A percentile compares a stretch with the other conserved stretches of the same genome.
Conservation (phyloP, 2,888 invertebrate species). For the Slavum lentiscoides region DNA sequence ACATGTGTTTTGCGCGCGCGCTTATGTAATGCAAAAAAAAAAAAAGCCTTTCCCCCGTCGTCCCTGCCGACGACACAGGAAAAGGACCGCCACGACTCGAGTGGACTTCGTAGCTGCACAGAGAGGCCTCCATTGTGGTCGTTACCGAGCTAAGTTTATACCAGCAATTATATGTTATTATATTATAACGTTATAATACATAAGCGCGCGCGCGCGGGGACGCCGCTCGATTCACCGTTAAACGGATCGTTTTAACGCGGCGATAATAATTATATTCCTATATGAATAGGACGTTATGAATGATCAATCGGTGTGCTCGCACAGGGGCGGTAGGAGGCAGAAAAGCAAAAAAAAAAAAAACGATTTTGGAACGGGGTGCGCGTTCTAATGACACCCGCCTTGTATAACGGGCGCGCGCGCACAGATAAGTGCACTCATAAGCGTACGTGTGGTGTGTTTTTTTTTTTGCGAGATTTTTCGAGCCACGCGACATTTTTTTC, state of each 20-base stretch:
- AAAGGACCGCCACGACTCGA: slow-evolving; percentile 35
- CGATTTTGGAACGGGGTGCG: slow-evolving; percentile 17
- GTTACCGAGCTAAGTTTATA: slow-evolving; percentile 25
- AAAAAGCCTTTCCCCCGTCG: too few species aligned
- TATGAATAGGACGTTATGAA: slow-evolving; percentile 47
- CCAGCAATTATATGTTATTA: slow-evolving; percentile 42
- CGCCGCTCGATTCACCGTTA: slow-evolving; percentile 30
- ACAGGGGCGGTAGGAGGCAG: background rate
- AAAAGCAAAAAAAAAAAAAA: slow-evolving; percentile 22
- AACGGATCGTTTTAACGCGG: slow-evolving; percentile 51
- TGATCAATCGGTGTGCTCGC: slow-evolving; percentile 33
- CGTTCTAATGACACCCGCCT: slow-evolving; percentile 39
- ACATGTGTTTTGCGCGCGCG: background rate
- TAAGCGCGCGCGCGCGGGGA: too few species aligned
- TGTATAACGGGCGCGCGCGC: background rate
- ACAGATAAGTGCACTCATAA: slow-evolving; percentile 5
- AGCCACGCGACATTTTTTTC: slow-evolving; percentile 25
- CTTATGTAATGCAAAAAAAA: background rate
- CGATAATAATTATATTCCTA: slow-evolving; percentile 51
- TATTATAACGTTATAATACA: background rate
- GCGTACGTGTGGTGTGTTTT: slow-evolving; percentile 11
- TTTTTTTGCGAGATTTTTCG: background rate
- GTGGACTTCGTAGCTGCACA: slow-evolving; percentile 21
- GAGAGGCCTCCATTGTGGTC: slow-evolving; percentile 41
- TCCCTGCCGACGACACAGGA: too few species aligned